Percentiles rank a stretch among this genome's conserved stretches.
phyloP scores from a whole-genome alignment of 2,113 vertebrate species.

The Melanostigma gelatinosum region DNA sequence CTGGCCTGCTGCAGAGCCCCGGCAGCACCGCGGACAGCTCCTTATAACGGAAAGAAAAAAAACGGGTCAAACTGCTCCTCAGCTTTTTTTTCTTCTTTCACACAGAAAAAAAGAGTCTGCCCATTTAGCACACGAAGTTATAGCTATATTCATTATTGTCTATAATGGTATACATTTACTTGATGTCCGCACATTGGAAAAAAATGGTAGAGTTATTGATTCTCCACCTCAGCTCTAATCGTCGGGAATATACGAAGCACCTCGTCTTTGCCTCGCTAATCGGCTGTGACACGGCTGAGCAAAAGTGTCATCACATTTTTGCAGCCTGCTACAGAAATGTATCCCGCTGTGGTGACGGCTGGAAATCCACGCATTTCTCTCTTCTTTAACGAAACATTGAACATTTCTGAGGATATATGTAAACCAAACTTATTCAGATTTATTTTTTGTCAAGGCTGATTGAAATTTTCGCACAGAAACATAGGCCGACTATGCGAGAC shows the following conservation, averaged over 20 bases:
- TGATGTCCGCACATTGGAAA: neutral
- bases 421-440: neutral
- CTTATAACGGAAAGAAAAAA: neutral
- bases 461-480: neutral
- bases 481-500: neutral
- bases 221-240: slow-evolving; percentile 53
- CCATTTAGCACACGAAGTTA: neutral
- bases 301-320: slow-evolving; percentile 55
- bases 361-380: neutral
- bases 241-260: slow-evolving; percentile 50
- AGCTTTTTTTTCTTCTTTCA: neutral
- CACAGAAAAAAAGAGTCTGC: neutral
- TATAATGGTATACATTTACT: neutral
- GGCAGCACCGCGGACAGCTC: slow-evolving; percentile 62
- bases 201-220: neutral
- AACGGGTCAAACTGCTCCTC: too few relatives aligned
- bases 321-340: slow-evolving; percentile 40
- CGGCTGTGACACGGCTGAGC: slow-evolving; percentile 64
- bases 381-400: neutral
- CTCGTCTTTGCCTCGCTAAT: slow-evolving; percentile 52
- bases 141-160: neutral
- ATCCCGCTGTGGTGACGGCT: neutral
- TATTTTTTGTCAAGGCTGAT: neutral
- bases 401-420: neutral
- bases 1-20: slow-evolving; percentile 28